phyloP scores from a whole-genome alignment of 2,797 vertebrate genomes.

The Distichodus sexfasciatus region DNA sequence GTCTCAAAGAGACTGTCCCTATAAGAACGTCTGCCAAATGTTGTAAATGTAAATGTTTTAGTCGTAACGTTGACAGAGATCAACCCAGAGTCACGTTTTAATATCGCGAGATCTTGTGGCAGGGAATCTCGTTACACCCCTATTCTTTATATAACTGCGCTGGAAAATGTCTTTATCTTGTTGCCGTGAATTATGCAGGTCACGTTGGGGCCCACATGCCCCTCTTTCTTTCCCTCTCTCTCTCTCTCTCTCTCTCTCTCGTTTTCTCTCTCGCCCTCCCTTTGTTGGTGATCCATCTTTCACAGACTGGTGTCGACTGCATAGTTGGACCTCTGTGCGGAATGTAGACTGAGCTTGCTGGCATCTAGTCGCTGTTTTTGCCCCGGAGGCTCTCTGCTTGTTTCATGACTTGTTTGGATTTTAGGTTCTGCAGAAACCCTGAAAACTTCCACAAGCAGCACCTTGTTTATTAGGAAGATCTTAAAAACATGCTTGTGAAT shows the following conservation, averaged over 20 bases:
- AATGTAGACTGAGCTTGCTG: constrained; percentile 60
- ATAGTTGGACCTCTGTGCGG: constrained; percentile 62
- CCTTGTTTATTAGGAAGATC: too few relatives aligned
- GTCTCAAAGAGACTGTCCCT: too few relatives aligned
- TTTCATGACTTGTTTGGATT: constrained; percentile 55
- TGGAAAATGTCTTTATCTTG: background rate
- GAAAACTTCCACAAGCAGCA: too few relatives aligned
- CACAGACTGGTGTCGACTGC: constrained; percentile 40
- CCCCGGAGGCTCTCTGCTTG: constrained; percentile 39
- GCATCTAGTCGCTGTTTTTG: constrained; percentile 33
- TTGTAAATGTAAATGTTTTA: too few relatives aligned
- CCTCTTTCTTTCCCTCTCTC: background rate
- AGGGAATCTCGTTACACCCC: too few relatives aligned
- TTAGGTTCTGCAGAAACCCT: constrained; percentile 59
- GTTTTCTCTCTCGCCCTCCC: constrained; percentile 14
- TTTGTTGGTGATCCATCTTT: constrained; percentile 51
- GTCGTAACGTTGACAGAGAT: too few relatives aligned
- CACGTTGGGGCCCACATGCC: background rate
- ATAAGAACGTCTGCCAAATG: too few relatives aligned
- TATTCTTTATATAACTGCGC: background rate
- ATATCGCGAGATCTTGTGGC: too few relatives aligned
- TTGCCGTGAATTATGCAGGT: background rate
- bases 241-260: background rate
- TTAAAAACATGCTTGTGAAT: too few relatives aligned
- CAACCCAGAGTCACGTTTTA: too few relatives aligned